Evolutionary conservation across 2,113 vertebrate species (phyloP).

Genomic region (Octodon degus): DNA sequence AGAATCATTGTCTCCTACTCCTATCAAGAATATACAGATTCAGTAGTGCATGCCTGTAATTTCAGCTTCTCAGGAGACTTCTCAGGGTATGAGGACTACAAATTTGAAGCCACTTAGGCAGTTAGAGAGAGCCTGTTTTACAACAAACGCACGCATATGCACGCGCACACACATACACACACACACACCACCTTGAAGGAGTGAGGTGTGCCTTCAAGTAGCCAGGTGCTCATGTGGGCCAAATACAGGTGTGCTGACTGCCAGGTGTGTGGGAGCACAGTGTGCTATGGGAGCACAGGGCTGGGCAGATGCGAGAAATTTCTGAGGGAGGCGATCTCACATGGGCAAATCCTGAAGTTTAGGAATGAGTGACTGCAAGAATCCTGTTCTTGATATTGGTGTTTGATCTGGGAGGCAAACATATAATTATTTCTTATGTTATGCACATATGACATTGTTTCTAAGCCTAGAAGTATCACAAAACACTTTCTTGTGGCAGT

Average conservation of each 20-base stretch:
- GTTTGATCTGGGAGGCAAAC: background rate
- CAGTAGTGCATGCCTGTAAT: background rate
- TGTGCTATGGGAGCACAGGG: background rate
- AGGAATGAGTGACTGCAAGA: background rate
- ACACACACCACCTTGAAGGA: background rate
- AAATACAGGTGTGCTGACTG: background rate
- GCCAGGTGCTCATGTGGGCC: background rate
- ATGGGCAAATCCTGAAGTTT: background rate
- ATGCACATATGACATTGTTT: background rate
- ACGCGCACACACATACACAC: background rate
- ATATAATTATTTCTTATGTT: slow-evolving; percentile 19
- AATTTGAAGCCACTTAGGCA: background rate
- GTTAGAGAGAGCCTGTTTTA: background rate
- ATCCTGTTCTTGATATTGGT: background rate
- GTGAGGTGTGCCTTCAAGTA: background rate
- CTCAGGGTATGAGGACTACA: background rate
- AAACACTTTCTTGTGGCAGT: slow-evolving; percentile 4
- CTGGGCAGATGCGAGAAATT: background rate
- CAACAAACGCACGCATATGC: background rate
- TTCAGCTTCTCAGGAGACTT: background rate
- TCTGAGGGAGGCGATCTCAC: background rate
- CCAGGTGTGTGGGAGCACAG: background rate
- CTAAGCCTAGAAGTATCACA: background rate
- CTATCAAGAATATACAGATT: background rate
- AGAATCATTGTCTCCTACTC: background rate